Percentiles rank a stretch among this genome's conserved stretches.
These are phyloP conservation scores for Orius insidiosus DNA, from an alignment of 1,140 invertebrate species.

Conservation along the genomic window DNA sequence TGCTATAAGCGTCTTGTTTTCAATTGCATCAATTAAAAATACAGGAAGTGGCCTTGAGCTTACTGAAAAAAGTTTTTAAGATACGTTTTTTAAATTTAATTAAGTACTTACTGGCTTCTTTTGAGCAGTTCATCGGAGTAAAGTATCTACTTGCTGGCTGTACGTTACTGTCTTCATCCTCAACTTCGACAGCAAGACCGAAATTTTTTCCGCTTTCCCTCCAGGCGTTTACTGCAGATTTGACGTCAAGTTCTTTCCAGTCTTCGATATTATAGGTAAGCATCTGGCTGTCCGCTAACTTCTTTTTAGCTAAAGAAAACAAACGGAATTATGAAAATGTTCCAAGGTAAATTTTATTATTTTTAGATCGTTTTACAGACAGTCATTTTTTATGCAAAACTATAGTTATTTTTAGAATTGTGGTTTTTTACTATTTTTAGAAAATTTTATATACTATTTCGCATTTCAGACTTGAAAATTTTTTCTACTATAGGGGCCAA, in stretches of 20 bases:
- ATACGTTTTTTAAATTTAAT: background rate
- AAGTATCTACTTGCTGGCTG: conserved; percentile 34
- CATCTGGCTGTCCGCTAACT: conserved; percentile 35
- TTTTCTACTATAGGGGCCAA: no score
- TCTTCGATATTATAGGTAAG: conserved; percentile 25
- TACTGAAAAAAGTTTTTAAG: conserved; percentile 7
- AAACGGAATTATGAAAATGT: conserved; percentile 13
- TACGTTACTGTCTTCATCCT: conserved; percentile 38
- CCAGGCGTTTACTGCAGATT: conserved; percentile 24
- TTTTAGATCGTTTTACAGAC: no score
- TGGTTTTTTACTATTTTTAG: no score
- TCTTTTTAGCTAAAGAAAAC: conserved; percentile 34
- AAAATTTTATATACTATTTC: no score
- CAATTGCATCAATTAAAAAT: conserved; percentile 13
- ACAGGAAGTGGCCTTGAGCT: conserved; percentile 11
- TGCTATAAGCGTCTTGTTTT: background rate
- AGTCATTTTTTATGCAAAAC: no score
- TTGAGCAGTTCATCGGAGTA: conserved; percentile 25
- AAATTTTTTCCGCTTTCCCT: conserved; percentile 30
- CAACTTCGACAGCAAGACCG: conserved; percentile 38
- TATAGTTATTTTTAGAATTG: no score
- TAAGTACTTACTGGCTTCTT: conserved; percentile 20
- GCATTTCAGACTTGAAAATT: no score
- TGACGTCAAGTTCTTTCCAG: conserved; percentile 27
- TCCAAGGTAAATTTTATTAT: no score